A percentile compares a stretch with the other conserved stretches of the same genome.
phyloP scores from a whole-genome alignment of 2,113 vertebrate genomes.

The Poecile atricapillus region DNA sequence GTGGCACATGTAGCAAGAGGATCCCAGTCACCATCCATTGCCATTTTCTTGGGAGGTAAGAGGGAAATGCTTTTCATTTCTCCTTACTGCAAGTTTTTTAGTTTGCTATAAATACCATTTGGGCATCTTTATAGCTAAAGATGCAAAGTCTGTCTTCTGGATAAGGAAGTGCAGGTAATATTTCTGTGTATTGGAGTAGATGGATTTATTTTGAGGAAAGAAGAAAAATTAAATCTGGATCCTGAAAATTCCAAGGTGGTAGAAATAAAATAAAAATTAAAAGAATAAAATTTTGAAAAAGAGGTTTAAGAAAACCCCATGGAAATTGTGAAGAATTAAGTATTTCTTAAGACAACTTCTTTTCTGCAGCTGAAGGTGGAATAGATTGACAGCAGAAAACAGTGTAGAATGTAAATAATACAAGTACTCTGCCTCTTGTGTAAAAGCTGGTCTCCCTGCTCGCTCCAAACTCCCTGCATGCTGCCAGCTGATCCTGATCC shows the following conservation, averaged over 20 bases:
- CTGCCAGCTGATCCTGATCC: neutral
- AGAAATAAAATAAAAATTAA: neutral
- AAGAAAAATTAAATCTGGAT: neutral
- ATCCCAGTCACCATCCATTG: neutral
- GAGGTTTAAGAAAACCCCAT: fast-evolving
- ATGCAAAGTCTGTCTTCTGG: neutral
- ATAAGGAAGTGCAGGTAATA: neutral
- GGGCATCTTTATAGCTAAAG: neutral
- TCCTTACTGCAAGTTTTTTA: neutral
- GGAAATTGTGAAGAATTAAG: neutral
- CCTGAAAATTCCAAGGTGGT: neutral
- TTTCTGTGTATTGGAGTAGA: neutral
- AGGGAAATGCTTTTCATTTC: neutral
- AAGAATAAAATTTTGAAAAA: neutral
- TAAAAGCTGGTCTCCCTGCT: neutral
- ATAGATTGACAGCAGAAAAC: neutral
- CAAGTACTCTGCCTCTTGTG: neutral
- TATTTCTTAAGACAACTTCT: neutral
- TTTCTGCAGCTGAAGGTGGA: neutral
- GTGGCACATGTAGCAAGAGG: neutral
- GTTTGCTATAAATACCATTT: neutral
- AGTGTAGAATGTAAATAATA: neutral
- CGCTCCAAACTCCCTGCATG: fast-evolving
- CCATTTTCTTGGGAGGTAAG: neutral
- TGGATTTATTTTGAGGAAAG: neutral